Conservation (phyloP, 2,113 vertebrate genomes). For the Antigone vipio region DNA sequence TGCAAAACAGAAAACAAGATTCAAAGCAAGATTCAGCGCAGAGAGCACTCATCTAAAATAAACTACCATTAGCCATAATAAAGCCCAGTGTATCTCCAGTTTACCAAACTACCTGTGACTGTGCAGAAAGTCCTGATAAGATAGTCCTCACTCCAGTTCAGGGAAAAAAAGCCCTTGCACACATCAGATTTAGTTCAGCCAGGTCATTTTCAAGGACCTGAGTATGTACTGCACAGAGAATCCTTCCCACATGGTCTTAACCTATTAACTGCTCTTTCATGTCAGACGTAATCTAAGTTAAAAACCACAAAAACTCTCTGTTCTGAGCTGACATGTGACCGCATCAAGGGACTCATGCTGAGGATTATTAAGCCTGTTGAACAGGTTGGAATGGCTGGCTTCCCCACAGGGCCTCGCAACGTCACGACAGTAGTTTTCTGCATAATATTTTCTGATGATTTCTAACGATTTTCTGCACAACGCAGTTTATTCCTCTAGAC, state of each 20-base stretch:
- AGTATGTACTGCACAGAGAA: neutral
- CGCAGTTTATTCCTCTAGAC: neutral
- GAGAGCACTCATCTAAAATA: neutral
- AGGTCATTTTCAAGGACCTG: slow-evolving; percentile 14
- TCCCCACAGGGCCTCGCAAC: neutral
- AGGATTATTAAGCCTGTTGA: neutral
- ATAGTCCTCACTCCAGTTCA: neutral
- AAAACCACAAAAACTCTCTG: slow-evolving; percentile 3
- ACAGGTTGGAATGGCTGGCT: neutral
- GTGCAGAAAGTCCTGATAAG: neutral
- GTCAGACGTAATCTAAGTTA: slow-evolving; percentile 19
- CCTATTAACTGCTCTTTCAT: slow-evolving; percentile 13
- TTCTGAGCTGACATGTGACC: slow-evolving; percentile 31
- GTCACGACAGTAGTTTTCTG: neutral
- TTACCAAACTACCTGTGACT: neutral
- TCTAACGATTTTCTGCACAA: neutral
- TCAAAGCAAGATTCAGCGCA: neutral
- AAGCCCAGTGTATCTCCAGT: neutral
- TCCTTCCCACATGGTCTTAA: slow-evolving; percentile 4
- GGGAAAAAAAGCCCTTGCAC: neutral
- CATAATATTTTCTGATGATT: neutral
- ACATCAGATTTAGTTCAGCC: neutral
- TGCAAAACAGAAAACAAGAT: neutral
- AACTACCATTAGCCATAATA: slow-evolving; percentile 53
- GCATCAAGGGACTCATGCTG: slow-evolving; percentile 18